Evolutionary conservation across 2,888 invertebrate species (phyloP), one percentile per base, ranked within the genome.

Genomic region (Chloromyia formosa): DNA sequence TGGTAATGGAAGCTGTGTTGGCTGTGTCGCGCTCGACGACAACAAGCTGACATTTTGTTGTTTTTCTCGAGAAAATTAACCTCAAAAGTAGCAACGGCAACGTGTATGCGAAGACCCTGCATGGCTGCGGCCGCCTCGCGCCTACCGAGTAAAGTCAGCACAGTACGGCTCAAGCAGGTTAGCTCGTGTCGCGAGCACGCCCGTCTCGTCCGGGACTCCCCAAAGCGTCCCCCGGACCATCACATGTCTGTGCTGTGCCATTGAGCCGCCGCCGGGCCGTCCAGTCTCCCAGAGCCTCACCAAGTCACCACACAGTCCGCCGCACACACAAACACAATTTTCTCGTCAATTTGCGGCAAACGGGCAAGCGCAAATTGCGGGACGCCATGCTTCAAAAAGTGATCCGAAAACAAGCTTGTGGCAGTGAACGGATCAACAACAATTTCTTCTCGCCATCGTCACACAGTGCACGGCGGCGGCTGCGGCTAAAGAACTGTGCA

Each of bases 51-150:
- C 35, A 35, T 69, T 69, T 35, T 69, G 68, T 69, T 71, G 71
- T 71, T 58, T 66, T 56, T 56, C 58, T 71, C 7, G 23, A 58
- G 23, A 58, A 71, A 40, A 56, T 58, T 71, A 71, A 71, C 71
- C 71, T 71, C 71, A 71, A 71, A 69, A 71, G 12, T 45, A 45
- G 58, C 71, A 71, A 71, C 58, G 71, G 56, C 54, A 54, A 54
- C 69, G 69, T 49, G 49, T 12, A 49, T n/a, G 49, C 49, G 10
- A 49, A 49, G 49, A n/a, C 49, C 7, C 27, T 35, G 27, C 7
- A 2, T 35, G 27, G 2, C n/a, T 49, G 49, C 23, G 20, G 49
- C 42, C 16, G 1, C 61, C 10, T 61, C 23, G 12, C n/a, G 35
- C 16, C 23, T 27, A 22, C 27, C 35, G 14, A 54, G 53, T 23